Base-by-base conservation (phyloP, 1,140 invertebrate species). In the Drosophila miranda region DNA sequence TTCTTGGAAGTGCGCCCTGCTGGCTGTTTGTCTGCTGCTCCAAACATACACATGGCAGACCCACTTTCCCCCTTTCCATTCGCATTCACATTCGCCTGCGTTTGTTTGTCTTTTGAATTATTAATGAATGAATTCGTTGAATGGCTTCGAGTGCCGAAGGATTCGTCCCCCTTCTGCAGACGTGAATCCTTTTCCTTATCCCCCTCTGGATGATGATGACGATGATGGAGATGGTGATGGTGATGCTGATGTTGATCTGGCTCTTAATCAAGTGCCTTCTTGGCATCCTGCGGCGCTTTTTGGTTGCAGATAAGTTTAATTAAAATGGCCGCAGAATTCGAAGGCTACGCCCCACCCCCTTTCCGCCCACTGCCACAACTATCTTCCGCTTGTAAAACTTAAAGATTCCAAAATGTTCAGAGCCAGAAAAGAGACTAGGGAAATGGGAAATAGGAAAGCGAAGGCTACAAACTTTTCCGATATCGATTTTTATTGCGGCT, bases 401-500 rank as follows among this genome's bases (percentile, higher is more conserved):
- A 74, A 69, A 73, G 73, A 71, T 86, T 73, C 34, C 71, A 34
- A 59, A 71, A 38, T 62, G 26, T n/a, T 43, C 23, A 54, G 56
- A 13, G 48, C 46, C 14, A 59, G 53, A 14, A 28, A 30, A 52
- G 14, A 2, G 16, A n/a, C 41, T 53, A 16, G 11, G 14, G 19
- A 41, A 50, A 57, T 54, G 23, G 42, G 23, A 41, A 50, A 62
- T 54, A 19, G 34, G 23, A 30, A 51, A 46, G 28, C 14, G 38
- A 23, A 64, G 45, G 68, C 62, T 70, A 71, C 68, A 77, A 84
- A 86, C 61, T 84, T 84, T 81, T 53, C 60, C 63, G 81, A 84
- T 84, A 81, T 84, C 81, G 68, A 84, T 84, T 84, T 84, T 84
- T 86, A 86, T 84, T 84, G 74, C 69, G 50, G 34, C 64, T 44